Conservation (phyloP, 2,797 vertebrate species). For the Hemibagrus guttatus region DNA sequence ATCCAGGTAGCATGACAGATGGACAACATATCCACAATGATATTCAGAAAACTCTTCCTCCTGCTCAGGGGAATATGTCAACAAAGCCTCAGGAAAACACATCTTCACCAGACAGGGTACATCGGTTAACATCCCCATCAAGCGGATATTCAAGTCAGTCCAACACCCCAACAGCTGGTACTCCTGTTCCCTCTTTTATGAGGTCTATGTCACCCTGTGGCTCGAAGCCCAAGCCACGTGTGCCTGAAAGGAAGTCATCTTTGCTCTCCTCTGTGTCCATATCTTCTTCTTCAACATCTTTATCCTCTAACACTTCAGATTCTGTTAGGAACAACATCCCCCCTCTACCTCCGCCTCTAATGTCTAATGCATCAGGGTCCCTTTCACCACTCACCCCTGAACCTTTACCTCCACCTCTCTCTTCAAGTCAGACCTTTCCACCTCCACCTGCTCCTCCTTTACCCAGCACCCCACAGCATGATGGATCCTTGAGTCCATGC, state of each 20-base stretch:
- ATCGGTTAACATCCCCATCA: conserved; percentile 92
- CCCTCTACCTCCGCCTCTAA: conserved; percentile 59
- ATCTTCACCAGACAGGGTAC: conserved; percentile 87
- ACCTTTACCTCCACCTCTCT: conserved; percentile 69
- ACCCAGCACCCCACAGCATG: conserved; percentile 62
- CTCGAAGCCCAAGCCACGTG: conserved; percentile 84
- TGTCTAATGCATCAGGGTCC: conserved; percentile 56
- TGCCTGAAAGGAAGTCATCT: conserved; percentile 96
- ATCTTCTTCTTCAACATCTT: conserved; percentile 94
- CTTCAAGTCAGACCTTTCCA: conserved; percentile 43
- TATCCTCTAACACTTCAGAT: conserved; percentile 93
- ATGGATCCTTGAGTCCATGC: conserved; percentile 43
- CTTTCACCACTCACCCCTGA: conserved; percentile 63
- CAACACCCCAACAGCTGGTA: conserved; percentile 94
- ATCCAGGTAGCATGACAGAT: conserved; percentile 67
- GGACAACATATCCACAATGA: conserved; percentile 67
- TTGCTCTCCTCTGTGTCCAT: conserved; percentile 90
- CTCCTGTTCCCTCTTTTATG: conserved; percentile 87
- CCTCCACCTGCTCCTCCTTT: conserved; percentile 61
- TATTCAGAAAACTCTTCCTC: conserved; percentile 64
- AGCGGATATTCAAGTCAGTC: conserved; percentile 99
- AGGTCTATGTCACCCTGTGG: conserved; percentile 84
- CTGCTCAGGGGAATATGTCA: conserved; percentile 60
- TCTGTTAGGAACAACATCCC: conserved; percentile 75
- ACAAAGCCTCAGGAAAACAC: conserved; percentile 80